Base-by-base conservation (phyloP, 2,113 vertebrate genomes). In the Ceuthmochares aereus region DNA sequence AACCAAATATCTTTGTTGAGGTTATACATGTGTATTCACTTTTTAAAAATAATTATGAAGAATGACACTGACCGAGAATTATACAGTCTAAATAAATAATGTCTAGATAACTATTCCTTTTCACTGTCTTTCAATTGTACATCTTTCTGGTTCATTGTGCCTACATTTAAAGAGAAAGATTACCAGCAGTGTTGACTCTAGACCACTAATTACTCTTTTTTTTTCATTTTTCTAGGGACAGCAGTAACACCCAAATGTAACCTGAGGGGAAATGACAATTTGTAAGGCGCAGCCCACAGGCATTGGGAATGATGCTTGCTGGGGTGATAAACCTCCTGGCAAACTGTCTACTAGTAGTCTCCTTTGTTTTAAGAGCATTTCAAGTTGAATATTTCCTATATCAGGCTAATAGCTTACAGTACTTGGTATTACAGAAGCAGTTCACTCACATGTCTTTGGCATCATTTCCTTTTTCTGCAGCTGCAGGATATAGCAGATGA, bases 331-430 rank as follows among this genome's bases (percentile, higher is more conserved):
- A 55, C 7, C n/a, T 78, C 15, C 10, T 70, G 58, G 20, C 2
- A 12, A 49, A 51, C 1, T 0, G 0, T 26, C 36, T 79, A 6
- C 19, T 36, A 60, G 12, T 17, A 40, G 2, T 45, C 10, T 74
- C 36, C 23, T 58, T 58, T 67, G 15, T 56, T 59, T 59, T 47
- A 55, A 36, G 22, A 47, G 55, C 8, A 5, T 75, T 85, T 59
- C 37, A 45, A 55, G 30, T 7, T 67, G 25, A 30, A 3, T 67
- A 20, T 69, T 81, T 81, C 55, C 43, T 80, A 23, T 21, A 56
- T 18, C 22, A 5, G 34, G 2, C 29, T 59, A 73, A 26, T 10
- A 62, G 18, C 6, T 12, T 34, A 9, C 22, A 58, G 18, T 22
- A 14, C 18, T 81, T 68, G 29, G 10, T n/a, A 8, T 15, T 67